These are phyloP conservation scores for Parasteatoda lunata DNA, from an alignment of 2,888 invertebrate genomes.

Conservation along the genomic window DNA sequence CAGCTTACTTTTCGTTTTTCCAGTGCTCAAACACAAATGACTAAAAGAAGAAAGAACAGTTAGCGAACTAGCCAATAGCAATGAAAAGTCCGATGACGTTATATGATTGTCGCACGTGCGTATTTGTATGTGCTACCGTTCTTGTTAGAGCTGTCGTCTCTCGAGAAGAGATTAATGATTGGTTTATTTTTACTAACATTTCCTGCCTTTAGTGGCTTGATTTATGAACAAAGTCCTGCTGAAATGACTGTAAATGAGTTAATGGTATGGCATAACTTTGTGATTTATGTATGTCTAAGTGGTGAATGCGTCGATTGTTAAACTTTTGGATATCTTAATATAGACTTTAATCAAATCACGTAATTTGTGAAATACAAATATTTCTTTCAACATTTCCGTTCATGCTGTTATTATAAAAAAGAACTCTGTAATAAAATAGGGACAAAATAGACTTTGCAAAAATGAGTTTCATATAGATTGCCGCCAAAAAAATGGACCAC, in stretches of 20 bases:
- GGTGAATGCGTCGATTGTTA: background rate
- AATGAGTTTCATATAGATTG: too few relatives aligned
- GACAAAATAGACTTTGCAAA: too few relatives aligned
- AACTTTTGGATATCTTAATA: too few relatives aligned
- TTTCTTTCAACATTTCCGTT: too few relatives aligned
- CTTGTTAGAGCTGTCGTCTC: background rate
- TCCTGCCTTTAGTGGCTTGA: constrained; percentile 23
- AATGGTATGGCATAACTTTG: constrained; percentile 22
- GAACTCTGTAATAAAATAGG: too few relatives aligned
- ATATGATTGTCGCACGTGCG: background rate
- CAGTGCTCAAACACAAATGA: background rate
- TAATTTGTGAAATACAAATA: too few relatives aligned
- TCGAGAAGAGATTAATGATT: constrained; percentile 28
- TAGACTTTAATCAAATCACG: too few relatives aligned
- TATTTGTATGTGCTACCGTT: constrained; percentile 1
- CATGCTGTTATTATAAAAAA: too few relatives aligned
- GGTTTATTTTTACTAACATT: constrained; percentile 50
- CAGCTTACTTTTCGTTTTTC: background rate
- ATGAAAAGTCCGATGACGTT: constrained; percentile 1
- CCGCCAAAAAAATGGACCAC: too few relatives aligned
- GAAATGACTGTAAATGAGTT: constrained; percentile 54
- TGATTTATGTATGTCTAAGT: constrained; percentile 48
- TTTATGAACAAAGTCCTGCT: constrained; percentile 31
- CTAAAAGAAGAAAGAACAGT: background rate
- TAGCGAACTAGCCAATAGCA: background rate